These are phyloP conservation scores for Empidonax traillii DNA, from an alignment of 2,113 vertebrate species.

Conservation along the genomic window DNA sequence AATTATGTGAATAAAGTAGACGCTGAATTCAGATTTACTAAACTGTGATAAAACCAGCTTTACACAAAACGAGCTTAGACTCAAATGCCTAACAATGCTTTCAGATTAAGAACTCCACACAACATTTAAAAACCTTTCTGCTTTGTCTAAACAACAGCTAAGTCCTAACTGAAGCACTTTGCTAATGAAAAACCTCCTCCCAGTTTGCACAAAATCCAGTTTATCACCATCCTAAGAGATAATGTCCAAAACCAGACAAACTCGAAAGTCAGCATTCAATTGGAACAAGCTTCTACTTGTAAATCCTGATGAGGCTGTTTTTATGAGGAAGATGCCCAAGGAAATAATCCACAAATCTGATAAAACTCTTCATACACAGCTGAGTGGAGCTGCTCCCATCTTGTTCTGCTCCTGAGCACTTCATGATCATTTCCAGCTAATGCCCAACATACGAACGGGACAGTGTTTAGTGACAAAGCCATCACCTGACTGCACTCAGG, in stretches of 20 bases:
- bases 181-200: not conserved
- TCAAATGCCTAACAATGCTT: not conserved
- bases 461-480: not conserved
- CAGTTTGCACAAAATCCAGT: not conserved
- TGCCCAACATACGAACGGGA: not conserved
- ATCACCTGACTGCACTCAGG: not conserved
- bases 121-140: not conserved
- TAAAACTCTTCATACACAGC: not conserved
- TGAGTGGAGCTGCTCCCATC: not conserved
- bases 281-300: not conserved
- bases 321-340: not conserved
- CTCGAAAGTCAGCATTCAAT: not conserved
- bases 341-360: not conserved
- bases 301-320: not conserved
- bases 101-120: not conserved
- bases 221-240: not conserved
- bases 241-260: not conserved
- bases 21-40: not conserved
- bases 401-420: not conserved
- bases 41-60: not conserved
- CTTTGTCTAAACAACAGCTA: not conserved
- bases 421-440: not conserved
- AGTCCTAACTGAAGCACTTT: not conserved
- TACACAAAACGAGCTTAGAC: not conserved
- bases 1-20: conserved; percentile 5